Percentiles rank a stretch among this genome's conserved stretches.
phyloP scores from a whole-genome alignment of 2,888 invertebrate genomes.

The Amiota communis region DNA sequence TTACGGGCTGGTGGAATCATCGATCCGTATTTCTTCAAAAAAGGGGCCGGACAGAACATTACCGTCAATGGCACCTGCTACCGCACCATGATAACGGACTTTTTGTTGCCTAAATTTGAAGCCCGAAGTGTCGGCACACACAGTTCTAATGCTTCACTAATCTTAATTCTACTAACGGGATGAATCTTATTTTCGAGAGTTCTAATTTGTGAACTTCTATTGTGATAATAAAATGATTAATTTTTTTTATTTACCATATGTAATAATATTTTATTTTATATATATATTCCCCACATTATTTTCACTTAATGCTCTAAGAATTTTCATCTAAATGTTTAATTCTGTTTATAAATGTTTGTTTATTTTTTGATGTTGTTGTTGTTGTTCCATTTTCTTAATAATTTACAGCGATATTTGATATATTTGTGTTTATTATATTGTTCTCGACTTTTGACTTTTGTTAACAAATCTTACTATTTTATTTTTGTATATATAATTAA shows the following conservation, averaged over 20 bases:
- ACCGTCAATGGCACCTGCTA: too few species aligned
- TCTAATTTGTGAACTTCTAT: too few species aligned
- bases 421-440: constrained; percentile 38
- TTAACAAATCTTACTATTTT: constrained; percentile 36
- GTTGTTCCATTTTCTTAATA: constrained; percentile 5
- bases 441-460: constrained; percentile 29
- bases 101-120: too few species aligned
- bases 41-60: too few species aligned
- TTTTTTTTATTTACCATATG: not conserved
- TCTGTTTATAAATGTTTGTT: not conserved
- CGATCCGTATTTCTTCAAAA: too few species aligned
- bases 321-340: constrained; percentile 27
- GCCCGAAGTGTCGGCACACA: too few species aligned
- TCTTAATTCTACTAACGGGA: too few species aligned
- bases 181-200: too few species aligned
- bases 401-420: constrained; percentile 65
- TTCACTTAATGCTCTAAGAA: constrained; percentile 12
- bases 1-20: too few species aligned
- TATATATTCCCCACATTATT: not conserved
- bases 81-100: too few species aligned
- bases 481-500: constrained; percentile 11
- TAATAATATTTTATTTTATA: constrained; percentile 25
- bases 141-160: too few species aligned
- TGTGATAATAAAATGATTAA: too few species aligned
- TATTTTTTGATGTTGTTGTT: constrained; percentile 33